phyloP scores from a whole-genome alignment of 1,140 invertebrate species.

The Tetragonula clypearis region DNA sequence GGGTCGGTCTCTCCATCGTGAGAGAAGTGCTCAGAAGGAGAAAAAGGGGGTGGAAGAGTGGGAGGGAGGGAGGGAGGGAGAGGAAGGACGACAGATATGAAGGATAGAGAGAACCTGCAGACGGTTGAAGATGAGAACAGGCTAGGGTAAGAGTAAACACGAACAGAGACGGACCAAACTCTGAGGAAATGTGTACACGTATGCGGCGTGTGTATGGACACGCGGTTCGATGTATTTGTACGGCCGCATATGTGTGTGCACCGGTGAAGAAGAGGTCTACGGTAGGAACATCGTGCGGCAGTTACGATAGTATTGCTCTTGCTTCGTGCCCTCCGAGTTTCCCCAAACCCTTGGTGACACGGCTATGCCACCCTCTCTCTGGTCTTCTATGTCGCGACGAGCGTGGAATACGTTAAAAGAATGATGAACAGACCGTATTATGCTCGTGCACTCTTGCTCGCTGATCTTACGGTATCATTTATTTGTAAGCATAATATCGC shows the following conservation, averaged over 20 bases:
- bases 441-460: conserved; percentile 34
- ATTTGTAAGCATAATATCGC: not conserved
- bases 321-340: conserved; percentile 64
- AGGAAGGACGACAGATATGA: conserved; percentile 52
- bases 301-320: conserved; percentile 67
- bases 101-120: conserved; percentile 62
- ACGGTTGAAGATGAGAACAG: conserved; percentile 64
- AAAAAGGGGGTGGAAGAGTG: conserved; percentile 26
- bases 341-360: conserved; percentile 61
- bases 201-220: not conserved
- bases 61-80: conserved; percentile 13
- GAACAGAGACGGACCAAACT: conserved; percentile 54
- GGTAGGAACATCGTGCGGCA: conserved; percentile 57
- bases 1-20: conserved; percentile 45
- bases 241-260: conserved; percentile 21
- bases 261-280: conserved; percentile 48
- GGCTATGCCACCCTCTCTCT: conserved; percentile 50
- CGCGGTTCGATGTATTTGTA: conserved; percentile 1
- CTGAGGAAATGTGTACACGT: conserved; percentile 36
- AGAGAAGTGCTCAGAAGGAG: conserved; percentile 43
- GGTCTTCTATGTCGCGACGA: conserved; percentile 63
- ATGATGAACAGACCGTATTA: conserved; percentile 70
- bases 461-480: conserved; percentile 20
- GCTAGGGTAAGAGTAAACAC: conserved; percentile 62
- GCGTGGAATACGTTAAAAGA: conserved; percentile 71